These are phyloP conservation scores for Sebastes dallii DNA, from an alignment of 2,797 vertebrate species.

Conservation along the genomic window DNA sequence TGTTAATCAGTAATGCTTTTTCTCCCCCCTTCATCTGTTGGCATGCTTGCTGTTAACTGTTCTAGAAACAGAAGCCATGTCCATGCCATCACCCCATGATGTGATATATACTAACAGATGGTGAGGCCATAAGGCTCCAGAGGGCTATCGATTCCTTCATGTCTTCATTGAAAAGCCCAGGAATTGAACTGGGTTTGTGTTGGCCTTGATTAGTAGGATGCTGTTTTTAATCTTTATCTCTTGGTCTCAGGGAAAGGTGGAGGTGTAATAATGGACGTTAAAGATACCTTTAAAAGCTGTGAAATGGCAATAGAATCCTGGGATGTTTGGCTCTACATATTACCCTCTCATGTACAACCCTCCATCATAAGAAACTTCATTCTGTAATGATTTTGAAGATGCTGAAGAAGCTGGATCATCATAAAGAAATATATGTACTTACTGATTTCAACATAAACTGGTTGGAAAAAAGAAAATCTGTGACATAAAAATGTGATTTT, in stretches of 20 bases:
- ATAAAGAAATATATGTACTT: not conserved
- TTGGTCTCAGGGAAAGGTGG: not conserved
- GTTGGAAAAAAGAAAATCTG: too few relatives aligned
- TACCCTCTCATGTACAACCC: not conserved
- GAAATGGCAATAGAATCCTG: not conserved
- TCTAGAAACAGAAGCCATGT: conserved; percentile 3
- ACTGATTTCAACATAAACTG: too few relatives aligned
- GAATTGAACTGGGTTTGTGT: not conserved
- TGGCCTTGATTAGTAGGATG: not conserved
- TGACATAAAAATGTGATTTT: not conserved
- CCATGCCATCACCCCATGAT: not conserved
- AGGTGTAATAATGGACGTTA: not conserved
- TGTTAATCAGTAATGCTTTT: conserved; percentile 55
- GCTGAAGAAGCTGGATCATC: not conserved
- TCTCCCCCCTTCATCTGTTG: conserved; percentile 21
- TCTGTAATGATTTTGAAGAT: not conserved
- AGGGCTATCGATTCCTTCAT: not conserved
- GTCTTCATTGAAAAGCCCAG: not conserved
- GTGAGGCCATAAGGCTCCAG: not conserved
- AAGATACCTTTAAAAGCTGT: not conserved
- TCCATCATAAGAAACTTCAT: not conserved
- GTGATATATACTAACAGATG: conserved; percentile 1
- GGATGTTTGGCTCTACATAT: not conserved
- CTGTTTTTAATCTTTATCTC: not conserved
- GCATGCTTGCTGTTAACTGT: conserved; percentile 23